A percentile compares a stretch with the other conserved stretches of the same genome.
phyloP scores from a whole-genome alignment of 2,797 vertebrate genomes.

The Diglossa cyanea region DNA sequence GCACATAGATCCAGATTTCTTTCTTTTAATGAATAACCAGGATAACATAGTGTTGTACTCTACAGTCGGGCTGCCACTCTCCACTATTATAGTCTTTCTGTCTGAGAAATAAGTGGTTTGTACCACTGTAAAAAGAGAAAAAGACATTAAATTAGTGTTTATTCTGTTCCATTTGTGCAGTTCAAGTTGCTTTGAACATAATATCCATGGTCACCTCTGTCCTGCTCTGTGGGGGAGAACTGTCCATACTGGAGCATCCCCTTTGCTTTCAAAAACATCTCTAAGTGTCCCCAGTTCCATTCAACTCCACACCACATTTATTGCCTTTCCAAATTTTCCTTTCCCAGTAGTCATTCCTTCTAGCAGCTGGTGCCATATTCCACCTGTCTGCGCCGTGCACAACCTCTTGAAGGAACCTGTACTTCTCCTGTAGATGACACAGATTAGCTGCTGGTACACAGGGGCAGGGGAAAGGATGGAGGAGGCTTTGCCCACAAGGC shows the following conservation, averaged over 20 bases:
- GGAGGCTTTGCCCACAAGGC: neutral
- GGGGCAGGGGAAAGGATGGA: neutral
- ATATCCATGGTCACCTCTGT: neutral
- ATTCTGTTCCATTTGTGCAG: neutral
- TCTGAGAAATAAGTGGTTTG: neutral
- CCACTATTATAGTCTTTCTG: neutral
- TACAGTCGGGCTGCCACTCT: neutral
- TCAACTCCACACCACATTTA: neutral
- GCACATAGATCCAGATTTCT: neutral
- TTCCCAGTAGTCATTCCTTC: neutral
- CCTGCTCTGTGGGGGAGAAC: neutral
- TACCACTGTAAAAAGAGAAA: neutral
- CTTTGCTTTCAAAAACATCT: neutral
- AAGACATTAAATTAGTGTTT: neutral
- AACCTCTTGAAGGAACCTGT: neutral
- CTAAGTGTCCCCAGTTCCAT: neutral
- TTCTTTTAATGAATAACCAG: neutral
- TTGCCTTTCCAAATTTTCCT: neutral
- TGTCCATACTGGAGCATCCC: neutral
- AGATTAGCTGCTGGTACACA: neutral
- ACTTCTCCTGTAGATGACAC: neutral
- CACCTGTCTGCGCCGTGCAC: neutral
- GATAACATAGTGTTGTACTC: neutral
- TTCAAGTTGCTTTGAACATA: neutral
- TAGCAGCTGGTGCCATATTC: neutral